Percentiles rank a stretch among this genome's conserved stretches.
These are phyloP conservation scores for Zaprionus lineosus DNA, from an alignment of 2,888 invertebrate genomes.

Conservation along the genomic window DNA sequence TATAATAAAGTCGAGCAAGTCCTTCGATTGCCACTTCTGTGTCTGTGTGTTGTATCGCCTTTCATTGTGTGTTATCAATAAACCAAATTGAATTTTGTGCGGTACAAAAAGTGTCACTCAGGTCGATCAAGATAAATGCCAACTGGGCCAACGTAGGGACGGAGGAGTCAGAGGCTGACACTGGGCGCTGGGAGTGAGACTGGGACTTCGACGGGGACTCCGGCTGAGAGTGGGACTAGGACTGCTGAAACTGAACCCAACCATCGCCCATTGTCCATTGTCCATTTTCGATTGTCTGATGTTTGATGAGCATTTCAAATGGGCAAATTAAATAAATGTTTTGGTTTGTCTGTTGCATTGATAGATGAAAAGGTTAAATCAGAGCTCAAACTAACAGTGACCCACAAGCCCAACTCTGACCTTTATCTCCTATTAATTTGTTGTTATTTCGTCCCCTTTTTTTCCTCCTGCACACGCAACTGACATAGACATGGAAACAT, in stretches of 20 bases:
- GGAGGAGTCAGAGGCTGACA: too few species aligned
- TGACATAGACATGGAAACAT: constrained; percentile 43
- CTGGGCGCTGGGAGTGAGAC: too few species aligned
- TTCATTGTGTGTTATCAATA: constrained; percentile 64
- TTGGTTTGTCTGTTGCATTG: constrained; percentile 45
- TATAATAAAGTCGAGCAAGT: too few species aligned
- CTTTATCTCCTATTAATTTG: constrained; percentile 38
- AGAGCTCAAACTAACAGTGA: constrained; percentile 36
- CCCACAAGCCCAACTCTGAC: not conserved
- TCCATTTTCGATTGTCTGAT: constrained; percentile 41
- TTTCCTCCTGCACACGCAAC: constrained; percentile 5
- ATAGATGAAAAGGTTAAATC: constrained; percentile 65
- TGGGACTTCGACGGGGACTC: too few species aligned
- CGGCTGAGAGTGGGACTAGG: too few species aligned
- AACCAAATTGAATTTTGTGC: constrained; percentile 72
- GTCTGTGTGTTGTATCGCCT: constrained; percentile 51
- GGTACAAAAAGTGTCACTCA: constrained; percentile 69
- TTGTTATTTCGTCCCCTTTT: constrained; percentile 2
- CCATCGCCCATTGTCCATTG: too few species aligned
- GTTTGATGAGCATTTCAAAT: constrained; percentile 57
- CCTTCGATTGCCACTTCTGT: constrained; percentile 1
- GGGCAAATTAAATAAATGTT: constrained; percentile 62
- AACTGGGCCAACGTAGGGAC: constrained; percentile 25
- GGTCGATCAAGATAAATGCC: constrained; percentile 73
- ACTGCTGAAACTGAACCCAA: too few species aligned